These are phyloP conservation scores for Eulemur coronatus DNA, from an alignment of 2,797 vertebrate genomes.

Conservation along the genomic window DNA sequence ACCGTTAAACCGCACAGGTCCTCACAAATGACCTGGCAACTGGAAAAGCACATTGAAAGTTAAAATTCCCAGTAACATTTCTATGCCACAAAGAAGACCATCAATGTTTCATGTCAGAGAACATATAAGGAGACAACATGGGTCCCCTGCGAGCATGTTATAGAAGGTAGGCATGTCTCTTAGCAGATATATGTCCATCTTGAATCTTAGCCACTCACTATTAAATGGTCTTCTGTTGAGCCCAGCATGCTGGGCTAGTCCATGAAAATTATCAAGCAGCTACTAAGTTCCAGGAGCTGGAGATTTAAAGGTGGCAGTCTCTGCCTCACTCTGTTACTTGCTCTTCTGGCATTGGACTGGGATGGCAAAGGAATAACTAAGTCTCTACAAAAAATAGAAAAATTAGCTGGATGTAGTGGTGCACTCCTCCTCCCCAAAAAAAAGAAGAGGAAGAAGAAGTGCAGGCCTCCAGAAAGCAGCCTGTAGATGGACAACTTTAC, in stretches of 20 bases:
- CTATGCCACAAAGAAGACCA: background rate
- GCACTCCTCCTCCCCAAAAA: background rate
- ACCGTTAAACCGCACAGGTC: background rate
- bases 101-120: background rate
- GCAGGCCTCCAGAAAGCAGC: background rate
- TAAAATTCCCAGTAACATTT: background rate
- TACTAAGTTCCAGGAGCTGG: background rate
- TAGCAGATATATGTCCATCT: background rate
- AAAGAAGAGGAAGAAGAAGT: background rate
- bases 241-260: background rate
- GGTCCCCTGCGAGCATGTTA: background rate
- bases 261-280: background rate
- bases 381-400: background rate
- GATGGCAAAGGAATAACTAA: background rate
- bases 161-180: background rate
- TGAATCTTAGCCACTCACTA: background rate
- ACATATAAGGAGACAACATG: background rate
- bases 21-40: background rate
- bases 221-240: background rate
- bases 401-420: background rate
- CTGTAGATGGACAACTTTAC: background rate
- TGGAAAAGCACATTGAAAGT: conserved; percentile 1
- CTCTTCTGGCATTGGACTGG: background rate
- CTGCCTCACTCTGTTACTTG: background rate
- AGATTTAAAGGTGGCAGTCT: background rate